Base-by-base conservation (phyloP, 2,113 vertebrate genomes). In the Cyanoderma ruficeps region DNA sequence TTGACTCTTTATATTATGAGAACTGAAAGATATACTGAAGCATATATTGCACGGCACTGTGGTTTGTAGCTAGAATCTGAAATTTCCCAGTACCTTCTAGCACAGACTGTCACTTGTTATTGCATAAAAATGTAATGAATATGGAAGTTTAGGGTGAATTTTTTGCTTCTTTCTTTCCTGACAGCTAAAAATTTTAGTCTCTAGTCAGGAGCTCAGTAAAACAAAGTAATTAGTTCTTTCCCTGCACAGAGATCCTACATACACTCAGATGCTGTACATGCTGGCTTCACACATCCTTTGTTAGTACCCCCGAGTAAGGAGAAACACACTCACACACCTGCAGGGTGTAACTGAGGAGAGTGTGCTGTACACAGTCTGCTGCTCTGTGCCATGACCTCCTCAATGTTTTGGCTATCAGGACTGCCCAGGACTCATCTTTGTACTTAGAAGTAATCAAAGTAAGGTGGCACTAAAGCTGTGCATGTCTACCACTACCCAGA, bases 281-380 rank as follows among this genome's bases (percentile, higher is more conserved):
- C 23, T 1, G 0, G 9, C 25, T 87, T 90, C 55, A 77, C 0
- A 0, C 33, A 57, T 57, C 8, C 12, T 78, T 87, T 65, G 11
- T 28, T 72, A 15, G 16, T 53, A n/a, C 22, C 74, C 4, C 4
- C 1, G 42, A 44, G 13, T 27, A 56, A 52, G 71, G 19, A 75
- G 12, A 57, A 17, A 20, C 9, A 11, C 13, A 33, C 27, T 44
- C 17, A 24, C 14, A 23, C 28, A 65, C 24, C 41, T 70, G 55
- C 25, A 61, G 14, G 39, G 9, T 37, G 4, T 44, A 53, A 25
- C 31, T 42, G 47, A 71, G 18, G 25, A 55, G 15, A 57, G 8
- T 25, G 13, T 41, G 23, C 49, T 35, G 61, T 19, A n/a, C 31
- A 49, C 15, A 60, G 0, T 6, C 11, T 49, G 57, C 67, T 28